A percentile compares a stretch with the other conserved stretches of the same genome.
Evolutionary conservation across 2,888 invertebrate species (phyloP).

Genomic region (Creontiades dilutus): DNA sequence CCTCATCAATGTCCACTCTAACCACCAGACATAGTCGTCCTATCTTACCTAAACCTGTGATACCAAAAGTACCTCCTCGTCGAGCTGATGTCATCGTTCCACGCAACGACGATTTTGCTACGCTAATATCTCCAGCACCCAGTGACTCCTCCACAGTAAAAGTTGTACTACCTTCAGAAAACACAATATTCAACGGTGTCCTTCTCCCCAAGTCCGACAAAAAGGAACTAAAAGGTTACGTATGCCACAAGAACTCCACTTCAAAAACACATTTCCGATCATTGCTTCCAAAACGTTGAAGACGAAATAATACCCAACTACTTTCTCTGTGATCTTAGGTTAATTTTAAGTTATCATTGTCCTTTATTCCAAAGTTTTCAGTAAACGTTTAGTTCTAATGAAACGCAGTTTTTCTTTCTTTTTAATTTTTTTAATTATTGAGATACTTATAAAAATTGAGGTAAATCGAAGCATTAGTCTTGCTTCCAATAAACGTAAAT

Average conservation of each 20-base stretch:
- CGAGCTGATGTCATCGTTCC: slow-evolving; percentile 57
- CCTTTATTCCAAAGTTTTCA: background rate
- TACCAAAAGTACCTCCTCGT: slow-evolving; percentile 2
- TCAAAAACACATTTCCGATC: slow-evolving; percentile 23
- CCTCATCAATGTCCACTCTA: background rate
- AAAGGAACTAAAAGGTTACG: background rate
- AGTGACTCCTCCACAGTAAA: background rate
- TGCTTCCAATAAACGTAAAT: too few species aligned
- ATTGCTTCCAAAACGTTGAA: slow-evolving; percentile 25
- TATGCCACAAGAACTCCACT: background rate
- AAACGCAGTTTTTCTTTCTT: background rate
- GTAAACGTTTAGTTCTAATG: background rate
- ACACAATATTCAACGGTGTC: slow-evolving; percentile 34
- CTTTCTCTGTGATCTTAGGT: background rate
- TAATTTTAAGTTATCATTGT: background rate
- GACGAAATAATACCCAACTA: background rate
- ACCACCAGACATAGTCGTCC: background rate
- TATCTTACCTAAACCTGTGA: slow-evolving; percentile 18
- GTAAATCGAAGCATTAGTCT: too few species aligned
- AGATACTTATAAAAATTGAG: too few species aligned
- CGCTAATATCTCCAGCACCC: slow-evolving; percentile 46
- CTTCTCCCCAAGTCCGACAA: slow-evolving; percentile 34
- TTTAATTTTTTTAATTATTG: background rate
- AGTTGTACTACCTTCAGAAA: background rate
- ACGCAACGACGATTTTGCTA: slow-evolving; percentile 40